These are phyloP conservation scores for Sarcophilus harrisii DNA, from an alignment of 2,797 vertebrate genomes.

Conservation along the genomic window DNA sequence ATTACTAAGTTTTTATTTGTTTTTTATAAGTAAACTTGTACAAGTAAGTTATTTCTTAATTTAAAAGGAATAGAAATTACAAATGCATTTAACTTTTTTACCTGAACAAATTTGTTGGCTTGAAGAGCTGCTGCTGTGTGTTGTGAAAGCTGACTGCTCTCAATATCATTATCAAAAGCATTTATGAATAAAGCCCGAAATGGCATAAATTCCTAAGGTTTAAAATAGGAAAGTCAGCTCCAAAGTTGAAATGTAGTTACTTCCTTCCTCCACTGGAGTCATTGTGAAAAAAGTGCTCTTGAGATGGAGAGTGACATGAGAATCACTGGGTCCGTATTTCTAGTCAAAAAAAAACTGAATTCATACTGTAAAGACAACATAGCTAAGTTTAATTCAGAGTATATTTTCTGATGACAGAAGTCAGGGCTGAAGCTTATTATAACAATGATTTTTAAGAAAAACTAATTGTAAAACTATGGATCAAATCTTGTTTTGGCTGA, in stretches of 20 bases:
- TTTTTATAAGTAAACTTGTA: constrained; percentile 16
- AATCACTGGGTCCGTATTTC: not conserved
- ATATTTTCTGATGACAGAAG: constrained; percentile 36
- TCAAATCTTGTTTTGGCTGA: constrained; percentile 39
- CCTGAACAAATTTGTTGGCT: constrained; percentile 97
- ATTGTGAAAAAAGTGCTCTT: constrained; percentile 28
- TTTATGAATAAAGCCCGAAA: constrained; percentile 93
- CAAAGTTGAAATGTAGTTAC: constrained; percentile 18
- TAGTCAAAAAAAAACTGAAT: not conserved
- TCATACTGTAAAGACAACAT: constrained; percentile 10
- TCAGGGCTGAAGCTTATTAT: constrained; percentile 35
- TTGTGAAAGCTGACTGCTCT: constrained; percentile 93
- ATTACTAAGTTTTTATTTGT: not conserved
- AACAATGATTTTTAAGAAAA: constrained; percentile 51
- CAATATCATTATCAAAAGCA: constrained; percentile 94
- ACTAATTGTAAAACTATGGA: constrained; percentile 44
- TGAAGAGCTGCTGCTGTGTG: constrained; percentile 94
- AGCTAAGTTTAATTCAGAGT: constrained; percentile 4
- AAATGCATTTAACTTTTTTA: constrained; percentile 78
- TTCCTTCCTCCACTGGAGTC: not conserved
- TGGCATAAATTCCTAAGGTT: constrained; percentile 95
- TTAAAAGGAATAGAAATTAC: not conserved
- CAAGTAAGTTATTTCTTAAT: constrained; percentile 54
- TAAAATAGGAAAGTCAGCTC: constrained; percentile 61
- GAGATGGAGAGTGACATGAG: not conserved